Evolutionary conservation across 2,797 vertebrate species (phyloP), one percentile per base, ranked within the genome.

Genomic region (Aeoliscus strigatus): DNA sequence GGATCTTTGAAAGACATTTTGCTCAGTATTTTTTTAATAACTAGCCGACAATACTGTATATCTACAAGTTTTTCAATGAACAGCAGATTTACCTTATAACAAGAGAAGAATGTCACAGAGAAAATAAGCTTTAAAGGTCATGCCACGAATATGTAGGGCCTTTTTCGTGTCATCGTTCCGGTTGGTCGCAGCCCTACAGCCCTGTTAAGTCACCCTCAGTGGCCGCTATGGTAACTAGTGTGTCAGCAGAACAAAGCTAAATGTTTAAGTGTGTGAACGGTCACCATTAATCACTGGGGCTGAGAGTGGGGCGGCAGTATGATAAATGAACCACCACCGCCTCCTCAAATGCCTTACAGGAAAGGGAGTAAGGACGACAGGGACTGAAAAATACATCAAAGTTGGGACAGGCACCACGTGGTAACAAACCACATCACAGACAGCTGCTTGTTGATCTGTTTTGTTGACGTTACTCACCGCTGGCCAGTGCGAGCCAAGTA

Each of bases 161-260:
- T 30, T 40, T 39, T n/a, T 11, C 32, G 13, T 39, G 43, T 42
- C 27, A 14, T 77, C 55, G 56, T 65, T 57, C 46, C 33, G 14
- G 70, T 69, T 58, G 39, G 60, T 63, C 59, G 31, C 26, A 38
- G 50, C 61, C 56, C 49, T 58, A 37, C 53, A 31, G 66, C 69
- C 75, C 70, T 25, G 10, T 50, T 79, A 70, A 70, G 73, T 80
- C 79, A 79, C 69, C 75, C 61, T 3, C 18, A 50, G 74, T 72
- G 72, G 75, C 75, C 48, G 17, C 15, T 65, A 61, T 62, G 50
- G 77, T 76, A 79, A 81, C 73, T 51, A 67, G 80, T 27, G 60
- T 83, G 79, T 81, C 82, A 79, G 78, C 45, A 39, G 75, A 83
- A 83, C 82, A 82, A 87, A 84, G 81, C 77, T 61, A 74, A 80